Base-by-base conservation (phyloP, 2,113 vertebrate genomes). In the Sphyrna mokarran region DNA sequence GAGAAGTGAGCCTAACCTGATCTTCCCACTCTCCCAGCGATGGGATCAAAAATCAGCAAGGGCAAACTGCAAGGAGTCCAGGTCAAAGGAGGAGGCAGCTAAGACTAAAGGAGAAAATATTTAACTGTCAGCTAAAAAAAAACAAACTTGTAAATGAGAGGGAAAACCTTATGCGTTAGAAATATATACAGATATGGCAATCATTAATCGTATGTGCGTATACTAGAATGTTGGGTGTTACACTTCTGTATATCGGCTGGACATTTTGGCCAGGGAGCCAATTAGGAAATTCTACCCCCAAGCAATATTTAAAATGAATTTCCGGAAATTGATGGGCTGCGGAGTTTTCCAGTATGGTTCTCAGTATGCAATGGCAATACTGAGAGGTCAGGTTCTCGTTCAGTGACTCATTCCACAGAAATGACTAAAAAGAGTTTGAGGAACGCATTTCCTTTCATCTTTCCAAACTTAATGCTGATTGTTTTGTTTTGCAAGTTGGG, bases 11-110 rank as follows among this genome's bases (percentile, higher is more conserved):
- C 87, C n/a, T 20, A 66, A 33, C 29, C 89, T 91, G 89, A 91
- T 66, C 89, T 91, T 91, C n/a, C 61, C 5, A 22, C 63, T 63
- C 89, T 63, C 86, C 33, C 66, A 7, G 29, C 29, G 16, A 3
- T 66, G n/a, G 89, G 89, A n/a, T 91, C 89, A 91, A 63, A 91
- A 66, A 63, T 63, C 89, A 22, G 58, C 58, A 91, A 66, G 33
- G 61, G 14, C 89, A 91, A 91, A n/a, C 58, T 61, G 58, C 89
- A 9, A 37, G 54, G 89, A 66, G 33, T 91, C 58, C 26, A 18
- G 89, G 58, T 91, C 89, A 66, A 90, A 63, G 26, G 63, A 90
- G 33, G 61, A 20, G n/a, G n/a, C 26, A 61, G 26, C 26, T 26
- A 91, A 66, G 58, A 37, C 61, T 37, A 91, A 66, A 66, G 33